Conservation (phyloP, 2,888 invertebrate genomes). For the Cenopis cana region DNA sequence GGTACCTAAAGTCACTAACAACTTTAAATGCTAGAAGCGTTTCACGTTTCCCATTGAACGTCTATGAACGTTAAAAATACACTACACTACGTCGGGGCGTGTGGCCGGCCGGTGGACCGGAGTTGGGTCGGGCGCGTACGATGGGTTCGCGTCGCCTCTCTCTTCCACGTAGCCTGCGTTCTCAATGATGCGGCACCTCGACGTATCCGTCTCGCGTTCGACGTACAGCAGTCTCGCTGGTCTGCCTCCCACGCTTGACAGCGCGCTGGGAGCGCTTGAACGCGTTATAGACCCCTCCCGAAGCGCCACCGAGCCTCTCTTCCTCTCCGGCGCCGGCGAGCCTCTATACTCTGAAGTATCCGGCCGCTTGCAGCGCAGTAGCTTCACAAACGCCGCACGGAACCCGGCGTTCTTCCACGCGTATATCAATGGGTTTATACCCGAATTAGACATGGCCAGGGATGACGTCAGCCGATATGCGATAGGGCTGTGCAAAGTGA, state of each 20-base stretch:
- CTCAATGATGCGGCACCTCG: slow-evolving; percentile 80
- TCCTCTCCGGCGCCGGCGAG: slow-evolving; percentile 84
- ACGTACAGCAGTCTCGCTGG: slow-evolving; percentile 76
- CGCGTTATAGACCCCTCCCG: slow-evolving; percentile 76
- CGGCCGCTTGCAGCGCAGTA: slow-evolving; percentile 87
- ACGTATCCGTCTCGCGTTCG: slow-evolving; percentile 69
- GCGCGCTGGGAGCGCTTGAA: slow-evolving; percentile 68
- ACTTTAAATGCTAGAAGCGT: slow-evolving; percentile 81
- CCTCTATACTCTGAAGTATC: slow-evolving; percentile 84
- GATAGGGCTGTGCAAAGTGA: slow-evolving; percentile 80
- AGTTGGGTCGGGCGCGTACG: slow-evolving; percentile 79
- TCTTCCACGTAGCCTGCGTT: slow-evolving; percentile 80
- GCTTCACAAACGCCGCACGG: slow-evolving; percentile 88
- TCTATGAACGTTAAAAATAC: slow-evolving; percentile 59
- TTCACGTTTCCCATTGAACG: slow-evolving; percentile 81
- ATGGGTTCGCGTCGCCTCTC: slow-evolving; percentile 75
- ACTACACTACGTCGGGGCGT: slow-evolving; percentile 70
- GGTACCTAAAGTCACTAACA: slow-evolving; percentile 79
- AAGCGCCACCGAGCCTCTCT: slow-evolving; percentile 79
- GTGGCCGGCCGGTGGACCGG: slow-evolving; percentile 70
- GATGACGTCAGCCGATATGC: slow-evolving; percentile 88
- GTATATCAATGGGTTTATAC: slow-evolving; percentile 92
- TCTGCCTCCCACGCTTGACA: slow-evolving; percentile 70
- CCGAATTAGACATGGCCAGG: slow-evolving; percentile 92
- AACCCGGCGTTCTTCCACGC: slow-evolving; percentile 94